These are phyloP conservation scores for Helicoverpa armigera DNA, from an alignment of 1,140 invertebrate species.

Conservation along the genomic window DNA sequence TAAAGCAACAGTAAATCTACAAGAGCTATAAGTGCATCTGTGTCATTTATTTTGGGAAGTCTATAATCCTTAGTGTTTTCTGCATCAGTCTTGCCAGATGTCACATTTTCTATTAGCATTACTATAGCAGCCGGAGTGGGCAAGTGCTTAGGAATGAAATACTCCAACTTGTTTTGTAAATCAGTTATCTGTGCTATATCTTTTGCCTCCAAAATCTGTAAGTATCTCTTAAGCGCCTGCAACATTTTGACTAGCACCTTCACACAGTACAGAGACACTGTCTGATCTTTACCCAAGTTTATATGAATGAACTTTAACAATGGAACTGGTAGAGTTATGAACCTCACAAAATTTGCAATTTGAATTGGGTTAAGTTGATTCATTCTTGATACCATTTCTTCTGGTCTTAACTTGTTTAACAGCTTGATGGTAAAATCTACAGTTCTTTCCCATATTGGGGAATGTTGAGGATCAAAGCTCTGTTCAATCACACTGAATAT, in stretches of 20 bases:
- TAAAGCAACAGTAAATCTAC: slow-evolving; percentile 87
- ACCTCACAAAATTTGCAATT: slow-evolving; percentile 84
- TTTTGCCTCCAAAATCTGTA: slow-evolving; percentile 73
- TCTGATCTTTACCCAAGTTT: slow-evolving; percentile 78
- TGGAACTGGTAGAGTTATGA: slow-evolving; percentile 83
- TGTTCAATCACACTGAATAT: slow-evolving; percentile 88
- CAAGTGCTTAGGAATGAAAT: slow-evolving; percentile 85
- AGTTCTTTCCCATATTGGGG: slow-evolving; percentile 87
- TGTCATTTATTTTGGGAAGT: slow-evolving; percentile 65
- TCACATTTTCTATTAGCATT: slow-evolving; percentile 81
- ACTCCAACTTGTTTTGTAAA: slow-evolving; percentile 80
- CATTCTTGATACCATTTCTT: slow-evolving; percentile 75
- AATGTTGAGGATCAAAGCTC: slow-evolving; percentile 87
- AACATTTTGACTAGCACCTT: slow-evolving; percentile 84
- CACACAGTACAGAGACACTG: slow-evolving; percentile 83
- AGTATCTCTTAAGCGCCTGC: slow-evolving; percentile 78
- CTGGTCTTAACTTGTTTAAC: slow-evolving; percentile 80
- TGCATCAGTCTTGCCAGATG: slow-evolving; percentile 56
- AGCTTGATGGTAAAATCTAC: slow-evolving; percentile 87
- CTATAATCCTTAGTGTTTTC: slow-evolving; percentile 68
- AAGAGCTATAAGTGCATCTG: slow-evolving; percentile 83
- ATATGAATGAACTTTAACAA: slow-evolving; percentile 82
- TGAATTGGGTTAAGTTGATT: slow-evolving; percentile 74
- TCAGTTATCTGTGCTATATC: slow-evolving; percentile 69
- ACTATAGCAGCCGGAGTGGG: slow-evolving; percentile 85